Base-by-base conservation (phyloP, 2,888 invertebrate species). In the Drosophila paranaensis region DNA sequence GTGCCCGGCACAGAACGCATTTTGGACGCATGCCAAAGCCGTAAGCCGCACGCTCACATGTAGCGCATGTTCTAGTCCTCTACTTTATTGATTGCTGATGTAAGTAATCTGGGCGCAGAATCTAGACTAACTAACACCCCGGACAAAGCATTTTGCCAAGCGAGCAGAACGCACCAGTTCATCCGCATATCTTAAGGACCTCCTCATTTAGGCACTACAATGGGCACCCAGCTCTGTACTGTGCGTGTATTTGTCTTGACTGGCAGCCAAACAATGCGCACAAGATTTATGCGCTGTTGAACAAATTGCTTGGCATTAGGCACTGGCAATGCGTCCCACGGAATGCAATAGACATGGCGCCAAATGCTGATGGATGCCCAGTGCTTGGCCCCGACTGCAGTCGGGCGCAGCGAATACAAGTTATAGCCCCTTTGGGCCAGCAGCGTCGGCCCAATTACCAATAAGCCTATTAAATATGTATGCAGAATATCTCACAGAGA, bases 81-180 rank as follows among this genome's bases (percentile, higher is more conserved):
- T 74, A 82, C 65, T 81, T 81, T 89, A 86, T 86, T 82, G 86
- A 89, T 86, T 89, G 81, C 74, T 74, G 84, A 74, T 87, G 81
- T 75, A 62, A 74, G 71, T 71, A 74, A 85, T 85, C 89, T 74
- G 37, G 56, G 65, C 60, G 73, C 66, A 79, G 71, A 77, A 88
- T 84, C 88, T 81, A 67, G 48, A 70, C 72, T 55, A 71, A 74
- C 69, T 58, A 77, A 60, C 68, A 70, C 70, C 63, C 61, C 57
- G 35, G 60, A 60, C 43, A 48, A 63, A 63, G 16, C 48, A 62
- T 73, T 46, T 62, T 62, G 79, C 70, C 70, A 61, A 62, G 40
- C 54, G 14, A 9, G 11, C 48, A n/a, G 27, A 55, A 50, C 40
- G 43, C 42, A 76, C 46, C 69, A 79, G 77, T 77, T 74, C 68